Evolutionary conservation across 2,888 invertebrate genomes (phyloP).

Genomic region (Meiosimyza decipiens): DNA sequence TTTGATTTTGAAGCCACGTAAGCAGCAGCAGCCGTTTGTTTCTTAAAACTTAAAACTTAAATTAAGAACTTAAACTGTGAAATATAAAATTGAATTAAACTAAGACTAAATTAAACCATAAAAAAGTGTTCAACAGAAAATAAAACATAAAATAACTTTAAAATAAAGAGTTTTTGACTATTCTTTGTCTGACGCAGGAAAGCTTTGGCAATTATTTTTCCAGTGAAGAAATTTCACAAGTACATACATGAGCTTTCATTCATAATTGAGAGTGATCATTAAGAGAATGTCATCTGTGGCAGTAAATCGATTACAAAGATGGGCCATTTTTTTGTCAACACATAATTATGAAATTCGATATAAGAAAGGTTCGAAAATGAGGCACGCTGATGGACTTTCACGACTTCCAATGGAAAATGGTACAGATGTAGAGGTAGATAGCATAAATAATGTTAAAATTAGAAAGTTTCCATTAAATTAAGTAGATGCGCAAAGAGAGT

Average conservation of each 20-base stretch:
- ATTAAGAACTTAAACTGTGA: too few relatives aligned
- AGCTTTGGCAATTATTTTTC: too few relatives aligned
- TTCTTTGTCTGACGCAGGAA: background rate
- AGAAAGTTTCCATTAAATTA: conserved; percentile 18
- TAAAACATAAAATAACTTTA: background rate
- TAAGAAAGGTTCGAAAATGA: conserved; percentile 25
- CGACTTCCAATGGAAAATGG: conserved; percentile 27
- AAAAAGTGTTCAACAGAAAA: background rate
- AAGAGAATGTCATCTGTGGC: background rate
- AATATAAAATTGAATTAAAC: too few relatives aligned
- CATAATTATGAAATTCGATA: background rate
- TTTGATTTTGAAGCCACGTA: too few relatives aligned
- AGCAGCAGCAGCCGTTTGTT: too few relatives aligned
- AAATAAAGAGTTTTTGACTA: background rate
- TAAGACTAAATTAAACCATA: too few relatives aligned
- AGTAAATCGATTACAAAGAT: conserved; percentile 16
- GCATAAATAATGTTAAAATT: conserved; percentile 22
- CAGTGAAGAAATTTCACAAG: too few relatives aligned
- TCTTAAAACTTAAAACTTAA: too few relatives aligned
- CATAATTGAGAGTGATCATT: too few relatives aligned
- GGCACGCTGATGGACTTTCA: conserved; percentile 33
- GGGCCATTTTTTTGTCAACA: background rate
- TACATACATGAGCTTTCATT: too few relatives aligned
- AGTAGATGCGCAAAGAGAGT: conserved; percentile 12
- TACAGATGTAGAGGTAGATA: conserved; percentile 23